phyloP scores from a whole-genome alignment of 64 coral and sea anemone genomes.

The Catalaphyllia jardinei region DNA sequence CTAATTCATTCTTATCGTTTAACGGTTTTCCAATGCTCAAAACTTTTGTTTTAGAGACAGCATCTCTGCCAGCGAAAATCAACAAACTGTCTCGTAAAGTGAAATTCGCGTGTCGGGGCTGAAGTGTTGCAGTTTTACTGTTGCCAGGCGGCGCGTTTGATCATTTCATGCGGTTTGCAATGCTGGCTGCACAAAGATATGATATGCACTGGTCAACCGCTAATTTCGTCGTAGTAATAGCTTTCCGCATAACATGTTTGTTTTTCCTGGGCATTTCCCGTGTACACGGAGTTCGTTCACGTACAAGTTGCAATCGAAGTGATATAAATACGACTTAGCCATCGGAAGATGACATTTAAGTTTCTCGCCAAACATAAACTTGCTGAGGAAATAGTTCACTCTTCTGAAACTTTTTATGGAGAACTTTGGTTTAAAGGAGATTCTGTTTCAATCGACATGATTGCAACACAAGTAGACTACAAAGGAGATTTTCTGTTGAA shows the following conservation, averaged over 20 bases:
- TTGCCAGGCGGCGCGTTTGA: not conserved
- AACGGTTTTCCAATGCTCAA: too few species aligned
- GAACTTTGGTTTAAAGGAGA: not conserved
- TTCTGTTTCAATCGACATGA: not conserved
- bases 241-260: slow-evolving; percentile 28
- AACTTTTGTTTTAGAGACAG: too few species aligned
- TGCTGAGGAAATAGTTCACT: not conserved
- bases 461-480: not conserved
- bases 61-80: too few species aligned
- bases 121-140: not conserved
- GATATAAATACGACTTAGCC: not conserved
- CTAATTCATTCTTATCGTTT: too few species aligned
- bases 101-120: too few species aligned
- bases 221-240: slow-evolving; percentile 26
- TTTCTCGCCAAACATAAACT: not conserved
- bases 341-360: not conserved
- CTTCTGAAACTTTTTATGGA: not conserved
- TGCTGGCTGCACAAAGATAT: not conserved
- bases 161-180: not conserved
- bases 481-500: not conserved
- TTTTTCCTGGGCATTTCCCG: slow-evolving; percentile 19
- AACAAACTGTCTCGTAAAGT: too few species aligned
- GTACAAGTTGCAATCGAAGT: not conserved
- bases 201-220: not conserved
- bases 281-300: not conserved